Conservation (phyloP, 2,113 vertebrate genomes). For the Alces alces region DNA sequence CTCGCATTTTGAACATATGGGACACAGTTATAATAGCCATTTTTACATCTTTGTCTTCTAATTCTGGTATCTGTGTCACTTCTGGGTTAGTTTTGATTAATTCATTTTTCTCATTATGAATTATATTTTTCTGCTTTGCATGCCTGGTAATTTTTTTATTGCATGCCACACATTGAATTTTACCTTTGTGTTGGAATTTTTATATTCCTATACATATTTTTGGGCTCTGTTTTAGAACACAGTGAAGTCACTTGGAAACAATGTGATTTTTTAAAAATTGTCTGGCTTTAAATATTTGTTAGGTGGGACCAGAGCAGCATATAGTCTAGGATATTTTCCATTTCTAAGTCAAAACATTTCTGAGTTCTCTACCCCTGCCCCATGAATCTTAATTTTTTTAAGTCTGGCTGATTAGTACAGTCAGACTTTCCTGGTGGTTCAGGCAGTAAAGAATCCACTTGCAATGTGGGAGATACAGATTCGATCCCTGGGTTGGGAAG, state of each 20-base stretch:
- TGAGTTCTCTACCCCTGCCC: not conserved
- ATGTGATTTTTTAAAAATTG: not conserved
- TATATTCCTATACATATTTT: not conserved
- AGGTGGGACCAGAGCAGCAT: not conserved
- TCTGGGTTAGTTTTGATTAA: not conserved
- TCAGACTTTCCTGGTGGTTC: not conserved
- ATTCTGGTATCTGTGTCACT: slow-evolving; percentile 22
- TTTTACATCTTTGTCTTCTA: slow-evolving; percentile 4
- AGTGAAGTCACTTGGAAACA: not conserved
- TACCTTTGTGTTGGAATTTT: not conserved
- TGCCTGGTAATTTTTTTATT: not conserved
- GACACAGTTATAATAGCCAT: not conserved
- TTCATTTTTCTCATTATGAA: not conserved
- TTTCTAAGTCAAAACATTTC: not conserved
- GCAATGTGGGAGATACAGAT: not conserved
- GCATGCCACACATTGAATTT: not conserved
- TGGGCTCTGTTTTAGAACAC: not conserved
- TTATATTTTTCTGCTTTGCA: not conserved
- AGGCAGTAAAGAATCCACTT: not conserved
- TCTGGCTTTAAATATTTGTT: slow-evolving; percentile 28
- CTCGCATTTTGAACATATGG: not conserved
- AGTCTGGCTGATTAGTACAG: not conserved
- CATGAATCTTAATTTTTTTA: not conserved
- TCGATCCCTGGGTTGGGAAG: rapidly evolving
- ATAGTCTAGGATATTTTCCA: not conserved